Evolutionary conservation across 2,113 vertebrate species (phyloP).

Genomic region (Microtus pennsylvanicus): DNA sequence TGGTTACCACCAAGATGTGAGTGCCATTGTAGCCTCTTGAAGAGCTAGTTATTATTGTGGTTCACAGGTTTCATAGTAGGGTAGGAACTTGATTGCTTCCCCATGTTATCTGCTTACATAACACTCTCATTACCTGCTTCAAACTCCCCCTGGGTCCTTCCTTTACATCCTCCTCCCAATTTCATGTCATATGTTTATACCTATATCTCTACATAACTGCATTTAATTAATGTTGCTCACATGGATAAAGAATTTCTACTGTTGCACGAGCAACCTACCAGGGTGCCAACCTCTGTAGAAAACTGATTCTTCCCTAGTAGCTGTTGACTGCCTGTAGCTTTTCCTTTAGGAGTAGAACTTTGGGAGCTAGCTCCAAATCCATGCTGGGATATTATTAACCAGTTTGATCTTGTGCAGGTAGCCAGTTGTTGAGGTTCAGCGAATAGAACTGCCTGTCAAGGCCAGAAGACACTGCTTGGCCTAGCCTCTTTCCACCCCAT

Average conservation of each 20-base stretch:
- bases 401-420: background rate
- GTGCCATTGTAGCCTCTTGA: too few relatives aligned
- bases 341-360: too few relatives aligned
- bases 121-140: background rate
- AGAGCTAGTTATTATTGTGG: too few relatives aligned
- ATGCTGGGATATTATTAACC: background rate
- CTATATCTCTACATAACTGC: background rate
- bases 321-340: background rate
- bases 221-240: background rate
- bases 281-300: background rate
- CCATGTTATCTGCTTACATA: background rate
- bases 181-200: background rate
- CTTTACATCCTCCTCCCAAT: background rate
- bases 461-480: background rate
- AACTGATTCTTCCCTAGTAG: background rate
- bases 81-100: background rate
- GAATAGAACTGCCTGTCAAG: background rate
- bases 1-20: too few relatives aligned
- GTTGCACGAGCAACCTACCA: background rate
- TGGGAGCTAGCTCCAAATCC: background rate
- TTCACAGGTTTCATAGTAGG: background rate
- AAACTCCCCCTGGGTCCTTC: background rate
- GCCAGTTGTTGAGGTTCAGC: background rate
- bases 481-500: background rate
- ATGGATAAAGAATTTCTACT: background rate